Conservation (phyloP, 2,888 invertebrate genomes). For the Chymomyza procnemis region DNA sequence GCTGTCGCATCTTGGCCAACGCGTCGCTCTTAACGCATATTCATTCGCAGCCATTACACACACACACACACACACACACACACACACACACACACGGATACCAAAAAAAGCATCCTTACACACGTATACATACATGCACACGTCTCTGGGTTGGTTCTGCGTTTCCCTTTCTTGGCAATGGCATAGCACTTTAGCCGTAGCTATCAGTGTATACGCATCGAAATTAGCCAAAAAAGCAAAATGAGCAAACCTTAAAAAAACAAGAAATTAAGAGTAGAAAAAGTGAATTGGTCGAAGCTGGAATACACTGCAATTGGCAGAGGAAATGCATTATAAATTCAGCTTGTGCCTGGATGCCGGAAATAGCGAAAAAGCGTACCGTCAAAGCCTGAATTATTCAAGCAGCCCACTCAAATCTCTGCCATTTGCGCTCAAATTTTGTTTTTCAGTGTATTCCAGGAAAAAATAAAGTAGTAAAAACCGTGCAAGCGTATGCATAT, state of each 20-base stretch:
- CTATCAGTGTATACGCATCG: conserved; percentile 28
- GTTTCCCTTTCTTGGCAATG: not conserved
- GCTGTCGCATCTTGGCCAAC: not conserved
- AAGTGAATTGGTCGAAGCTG: no score
- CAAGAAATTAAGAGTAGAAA: not conserved
- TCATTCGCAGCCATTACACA: not conserved
- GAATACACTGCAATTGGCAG: not conserved
- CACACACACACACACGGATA: not conserved
- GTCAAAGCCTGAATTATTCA: no score
- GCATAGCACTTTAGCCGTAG: not conserved
- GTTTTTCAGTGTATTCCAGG: no score
- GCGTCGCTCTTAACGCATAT: not conserved
- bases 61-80: not conserved
- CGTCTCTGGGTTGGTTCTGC: not conserved
- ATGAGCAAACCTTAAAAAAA: not conserved
- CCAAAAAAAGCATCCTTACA: not conserved
- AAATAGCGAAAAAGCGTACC: no score
- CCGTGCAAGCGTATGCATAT: conserved; percentile 43
- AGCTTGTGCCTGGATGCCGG: no score
- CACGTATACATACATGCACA: not conserved
- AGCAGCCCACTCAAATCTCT: no score
- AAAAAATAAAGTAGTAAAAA: conserved; percentile 9
- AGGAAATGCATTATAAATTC: no score
- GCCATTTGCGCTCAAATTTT: no score
- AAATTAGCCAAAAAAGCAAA: conserved; percentile 54